phyloP scores from a whole-genome alignment of 1,140 invertebrate genomes.

The Lethrus apterus region DNA sequence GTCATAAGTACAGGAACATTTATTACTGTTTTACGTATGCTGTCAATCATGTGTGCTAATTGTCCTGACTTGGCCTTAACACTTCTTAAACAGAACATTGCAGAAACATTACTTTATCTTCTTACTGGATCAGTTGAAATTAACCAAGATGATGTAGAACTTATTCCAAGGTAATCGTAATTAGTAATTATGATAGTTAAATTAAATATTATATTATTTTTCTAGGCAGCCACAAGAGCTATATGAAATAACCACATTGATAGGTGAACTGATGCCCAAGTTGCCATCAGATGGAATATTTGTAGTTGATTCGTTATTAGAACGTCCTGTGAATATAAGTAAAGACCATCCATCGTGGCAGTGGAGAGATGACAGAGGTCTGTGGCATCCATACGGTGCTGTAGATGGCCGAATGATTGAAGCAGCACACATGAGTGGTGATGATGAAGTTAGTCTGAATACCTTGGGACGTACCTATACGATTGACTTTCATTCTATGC shows the following conservation, averaged over 20 bases:
- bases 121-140: constrained; percentile 74
- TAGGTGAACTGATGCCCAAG: constrained; percentile 89
- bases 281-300: constrained; percentile 92
- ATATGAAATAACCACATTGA: constrained; percentile 92
- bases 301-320: constrained; percentile 79
- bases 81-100: constrained; percentile 89
- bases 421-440: constrained; percentile 85
- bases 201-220: not conserved
- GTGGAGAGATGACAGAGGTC: constrained; percentile 91
- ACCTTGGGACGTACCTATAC: constrained; percentile 89
- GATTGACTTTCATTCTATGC: constrained; percentile 94
- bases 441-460: constrained; percentile 89
- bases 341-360: constrained; percentile 88
- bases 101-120: constrained; percentile 86
- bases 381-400: constrained; percentile 58
- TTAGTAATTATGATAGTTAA: not conserved
- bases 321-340: constrained; percentile 55
- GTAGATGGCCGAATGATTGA: constrained; percentile 63
- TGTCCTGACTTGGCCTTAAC: constrained; percentile 89
- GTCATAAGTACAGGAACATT: constrained; percentile 90
- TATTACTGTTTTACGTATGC: constrained; percentile 90
- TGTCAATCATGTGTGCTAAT: constrained; percentile 89
- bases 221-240: constrained; percentile 84
- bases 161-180: constrained; percentile 53
- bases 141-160: constrained; percentile 59